Evolutionary conservation across 2,113 vertebrate genomes (phyloP), one percentile per base, ranked within the genome.

Genomic region (Nannobrachium achirus): DNA sequence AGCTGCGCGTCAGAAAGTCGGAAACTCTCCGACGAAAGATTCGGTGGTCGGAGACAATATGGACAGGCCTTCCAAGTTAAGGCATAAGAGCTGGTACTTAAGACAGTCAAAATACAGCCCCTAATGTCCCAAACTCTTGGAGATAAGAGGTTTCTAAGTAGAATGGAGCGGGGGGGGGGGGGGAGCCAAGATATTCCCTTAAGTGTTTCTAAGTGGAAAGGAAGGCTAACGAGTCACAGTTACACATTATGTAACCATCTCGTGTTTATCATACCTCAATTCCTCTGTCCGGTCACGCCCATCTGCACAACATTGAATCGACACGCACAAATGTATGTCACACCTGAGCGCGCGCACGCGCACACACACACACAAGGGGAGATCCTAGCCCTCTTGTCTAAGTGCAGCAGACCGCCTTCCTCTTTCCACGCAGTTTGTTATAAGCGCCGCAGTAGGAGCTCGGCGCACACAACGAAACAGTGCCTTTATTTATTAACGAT

Each of bases 401-500:
- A 79, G 69, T 45, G 40, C 44, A 10, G 66, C 71, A 15, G 73
- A 71, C 56, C 8, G 53, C 25, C 13, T 48, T 48, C 41, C 15
- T 39, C 38, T 67, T 95, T 95, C 94, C 93, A 96, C 93, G 81
- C 93, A 72, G 67, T 76, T 84, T 95, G 93, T 94, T n/a, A n/a
- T n/a, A n/a, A n/a, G n/a, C n/a, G n/a, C n/a, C n/a, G n/a, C n/a
- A n/a, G n/a, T n/a, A n/a, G n/a, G n/a, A n/a, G n/a, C n/a, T n/a
- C n/a, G n/a, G n/a, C n/a, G n/a, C n/a, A n/a, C n/a, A 95, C 93
- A 95, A 95, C 25, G 25, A 33, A 33, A 33, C 93, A 93, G 96
- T 96, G 94, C 93, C 94, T 97, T 95, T 95, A 95, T 97, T 95
- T 95, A 94, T 95, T 93, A 89, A 92, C 63, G 75, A 93, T 52